Percentiles rank a stretch among this genome's conserved stretches.
These are phyloP conservation scores for Dunckerocampus dactyliophorus DNA, from an alignment of 2,113 vertebrate genomes.

Conservation along the genomic window DNA sequence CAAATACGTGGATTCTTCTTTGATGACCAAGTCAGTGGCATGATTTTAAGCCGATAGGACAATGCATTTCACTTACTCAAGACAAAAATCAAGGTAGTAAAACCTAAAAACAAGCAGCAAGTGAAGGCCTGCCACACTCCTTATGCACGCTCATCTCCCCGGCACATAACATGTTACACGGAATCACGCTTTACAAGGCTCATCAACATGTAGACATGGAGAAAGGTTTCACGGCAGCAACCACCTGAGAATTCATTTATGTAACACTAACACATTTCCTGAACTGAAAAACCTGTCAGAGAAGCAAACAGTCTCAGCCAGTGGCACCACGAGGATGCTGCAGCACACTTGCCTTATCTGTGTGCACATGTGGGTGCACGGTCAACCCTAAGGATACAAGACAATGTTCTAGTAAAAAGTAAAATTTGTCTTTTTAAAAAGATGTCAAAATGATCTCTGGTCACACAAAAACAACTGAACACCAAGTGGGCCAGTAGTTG, in stretches of 20 bases:
- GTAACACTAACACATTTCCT: neutral
- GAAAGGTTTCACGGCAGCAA: neutral
- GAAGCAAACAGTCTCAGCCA: neutral
- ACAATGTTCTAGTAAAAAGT: no score
- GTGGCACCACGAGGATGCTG: neutral
- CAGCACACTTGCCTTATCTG: neutral
- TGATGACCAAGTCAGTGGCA: no score
- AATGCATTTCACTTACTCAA: no score
- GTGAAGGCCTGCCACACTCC: neutral
- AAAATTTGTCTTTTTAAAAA: no score
- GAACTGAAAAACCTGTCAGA: neutral
- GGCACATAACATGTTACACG: neutral
- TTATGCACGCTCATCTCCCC: neutral
- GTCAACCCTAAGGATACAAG: no score
- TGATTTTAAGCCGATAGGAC: no score
- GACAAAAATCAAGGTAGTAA: no score
- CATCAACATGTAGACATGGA: neutral
- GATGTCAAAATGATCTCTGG: no score
- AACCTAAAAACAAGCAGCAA: no score
- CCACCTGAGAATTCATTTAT: neutral
- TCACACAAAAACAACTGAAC: no score
- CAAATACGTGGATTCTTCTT: no score
- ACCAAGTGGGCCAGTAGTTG: no score
- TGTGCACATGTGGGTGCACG: neutral
- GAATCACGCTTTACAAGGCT: neutral